Base-by-base conservation (phyloP, 2,113 vertebrate species). In the Andinoacara biseriatus region DNA sequence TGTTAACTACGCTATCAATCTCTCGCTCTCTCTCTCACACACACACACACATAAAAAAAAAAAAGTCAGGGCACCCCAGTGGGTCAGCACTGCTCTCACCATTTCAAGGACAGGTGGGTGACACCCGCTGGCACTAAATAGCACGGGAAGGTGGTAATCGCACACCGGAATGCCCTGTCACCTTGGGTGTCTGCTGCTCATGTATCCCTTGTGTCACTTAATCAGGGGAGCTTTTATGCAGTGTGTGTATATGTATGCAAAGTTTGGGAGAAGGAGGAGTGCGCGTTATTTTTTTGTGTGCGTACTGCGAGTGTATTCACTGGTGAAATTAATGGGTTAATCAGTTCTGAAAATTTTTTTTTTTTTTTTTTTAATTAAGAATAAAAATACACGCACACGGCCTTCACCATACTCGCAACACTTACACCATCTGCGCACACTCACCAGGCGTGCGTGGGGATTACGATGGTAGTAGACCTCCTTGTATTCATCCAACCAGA, bases 401-500 rank as follows among this genome's bases (percentile, higher is more conserved):
- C 24, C 29, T 78, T 74, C 58, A 63, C 43, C 59, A 13, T 14
- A 9, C 38, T 5, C 24, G 60, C 14, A 26, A 67, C 35, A 17
- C 31, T 20, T 40, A 13, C 40, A 52, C 59, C 58, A 75, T 78
- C 56, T 29, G 26, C 57, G 61, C 7, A 29, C 40, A 90, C 97
- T 96, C 93, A 99, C 98, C 97, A 97, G 86, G 26, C 96, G 97
- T 20, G 98, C 98, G 0, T 97, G 97, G 10, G 98, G 98, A 88
- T 95, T 99, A 57, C 98, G 96, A 83, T 99, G 97, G 90, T 99
- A 99, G 93, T 97, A 99, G 60, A 99, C 46, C 13, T 98, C 96
- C 91, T 98, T 99, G 56, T 95, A 99, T 2, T 95, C 96, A 80
- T 99, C 98, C 97, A 99, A 96, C 98, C 98, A 99, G 84, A 99